These are phyloP conservation scores for Sebastes matsubarae DNA, from an alignment of 2,797 vertebrate species.

Conservation along the genomic window DNA sequence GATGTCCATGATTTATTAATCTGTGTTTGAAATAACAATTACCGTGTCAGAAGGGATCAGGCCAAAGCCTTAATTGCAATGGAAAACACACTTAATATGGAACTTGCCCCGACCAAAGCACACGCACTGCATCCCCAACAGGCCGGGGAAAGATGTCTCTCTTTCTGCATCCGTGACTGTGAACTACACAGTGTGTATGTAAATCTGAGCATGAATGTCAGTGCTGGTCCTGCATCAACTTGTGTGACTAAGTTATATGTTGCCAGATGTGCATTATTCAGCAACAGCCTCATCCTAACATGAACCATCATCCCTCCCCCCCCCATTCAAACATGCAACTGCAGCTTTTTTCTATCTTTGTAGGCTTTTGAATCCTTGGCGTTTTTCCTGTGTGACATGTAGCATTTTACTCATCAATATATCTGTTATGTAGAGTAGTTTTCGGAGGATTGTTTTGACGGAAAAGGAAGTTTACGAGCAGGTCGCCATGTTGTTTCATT, in stretches of 20 bases:
- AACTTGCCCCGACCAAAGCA: constrained; percentile 58
- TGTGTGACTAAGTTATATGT: constrained; percentile 25
- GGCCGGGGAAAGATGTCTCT: constrained; percentile 26
- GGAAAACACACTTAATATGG: constrained; percentile 87
- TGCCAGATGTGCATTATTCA: constrained; percentile 51
- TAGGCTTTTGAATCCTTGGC: neutral
- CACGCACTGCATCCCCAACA: constrained; percentile 55
- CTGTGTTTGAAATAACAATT: constrained; percentile 96
- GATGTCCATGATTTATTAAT: constrained; percentile 95
- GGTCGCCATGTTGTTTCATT: too few species aligned
- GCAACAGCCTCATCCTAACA: neutral
- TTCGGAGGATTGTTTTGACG: too few species aligned
- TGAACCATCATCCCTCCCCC: neutral
- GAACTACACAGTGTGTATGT: constrained; percentile 43
- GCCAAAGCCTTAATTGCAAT: constrained; percentile 90
- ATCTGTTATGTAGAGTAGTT: too few species aligned
- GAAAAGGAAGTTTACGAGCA: too few species aligned
- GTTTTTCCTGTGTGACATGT: neutral
- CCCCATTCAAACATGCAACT: neutral
- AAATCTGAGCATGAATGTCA: constrained; percentile 55
- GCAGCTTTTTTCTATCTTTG: neutral
- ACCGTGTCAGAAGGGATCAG: constrained; percentile 89
- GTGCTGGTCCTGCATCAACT: constrained; percentile 14
- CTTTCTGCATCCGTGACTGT: constrained; percentile 44
- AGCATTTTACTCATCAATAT: neutral